Evolutionary conservation across 2,113 vertebrate species (phyloP).

Genomic region (Boleophthalmus pectinirostris): DNA sequence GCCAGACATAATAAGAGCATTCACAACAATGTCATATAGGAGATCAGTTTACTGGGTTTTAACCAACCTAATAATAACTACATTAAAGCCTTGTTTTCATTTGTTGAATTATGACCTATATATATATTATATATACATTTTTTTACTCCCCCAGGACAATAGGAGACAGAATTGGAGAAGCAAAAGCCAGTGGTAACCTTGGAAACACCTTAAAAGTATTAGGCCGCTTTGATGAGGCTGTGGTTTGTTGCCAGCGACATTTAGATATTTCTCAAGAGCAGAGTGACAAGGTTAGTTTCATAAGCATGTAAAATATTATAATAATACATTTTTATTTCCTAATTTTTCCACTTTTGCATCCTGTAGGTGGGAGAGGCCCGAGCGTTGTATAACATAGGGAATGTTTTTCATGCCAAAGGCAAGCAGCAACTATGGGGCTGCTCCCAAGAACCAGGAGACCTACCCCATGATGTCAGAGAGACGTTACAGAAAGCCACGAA

Average conservation of each 20-base stretch:
- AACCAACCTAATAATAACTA: not conserved
- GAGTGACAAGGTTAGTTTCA: slow-evolving; percentile 87
- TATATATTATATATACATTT: not conserved
- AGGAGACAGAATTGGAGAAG: slow-evolving; percentile 93
- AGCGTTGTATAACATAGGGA: slow-evolving; percentile 94
- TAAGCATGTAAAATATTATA: not conserved
- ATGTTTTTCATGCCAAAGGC: slow-evolving; percentile 94
- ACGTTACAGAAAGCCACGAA: slow-evolving; percentile 87
- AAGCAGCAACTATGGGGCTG: slow-evolving; percentile 91
- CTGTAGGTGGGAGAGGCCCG: slow-evolving; percentile 91
- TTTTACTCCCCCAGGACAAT: slow-evolving; percentile 82
- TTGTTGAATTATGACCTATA: not conserved
- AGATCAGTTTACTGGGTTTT: slow-evolving; percentile 3
- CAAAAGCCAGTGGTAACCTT: slow-evolving; percentile 96
- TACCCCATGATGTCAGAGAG: slow-evolving; percentile 85
- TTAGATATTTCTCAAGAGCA: slow-evolving; percentile 95
- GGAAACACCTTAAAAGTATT: slow-evolving; percentile 95
- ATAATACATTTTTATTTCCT: not conserved
- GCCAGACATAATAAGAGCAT: no score
- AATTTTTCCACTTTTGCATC: not conserved
- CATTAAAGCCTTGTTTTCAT: not conserved
- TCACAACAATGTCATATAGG: no score
- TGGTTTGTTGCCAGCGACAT: slow-evolving; percentile 93
- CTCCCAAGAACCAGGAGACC: slow-evolving; percentile 85
- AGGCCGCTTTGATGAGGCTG: slow-evolving; percentile 91